Conservation (phyloP, 2,888 invertebrate genomes). For the Cacoxenus indagator region DNA sequence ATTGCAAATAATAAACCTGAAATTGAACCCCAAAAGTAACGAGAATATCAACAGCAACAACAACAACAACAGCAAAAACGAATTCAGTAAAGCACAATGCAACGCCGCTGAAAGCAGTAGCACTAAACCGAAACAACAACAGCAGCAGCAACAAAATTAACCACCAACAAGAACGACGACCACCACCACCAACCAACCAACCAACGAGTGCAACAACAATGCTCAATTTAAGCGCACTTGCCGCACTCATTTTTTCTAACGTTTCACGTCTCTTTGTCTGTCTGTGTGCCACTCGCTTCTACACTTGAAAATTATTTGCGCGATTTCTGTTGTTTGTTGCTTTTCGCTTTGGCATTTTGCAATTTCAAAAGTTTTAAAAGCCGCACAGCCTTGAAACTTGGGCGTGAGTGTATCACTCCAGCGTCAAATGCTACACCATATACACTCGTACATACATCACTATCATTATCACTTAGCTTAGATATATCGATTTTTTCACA, state of each 20-base stretch:
- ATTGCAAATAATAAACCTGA: conserved; percentile 47
- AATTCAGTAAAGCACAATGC: neutral
- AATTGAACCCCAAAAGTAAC: conserved; percentile 39
- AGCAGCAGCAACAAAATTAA: neutral
- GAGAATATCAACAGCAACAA: too few relatives aligned
- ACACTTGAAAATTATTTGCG: neutral
- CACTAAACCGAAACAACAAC: conserved; percentile 31
- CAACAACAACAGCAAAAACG: neutral
- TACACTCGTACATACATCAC: conserved; percentile 13
- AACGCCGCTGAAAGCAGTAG: too few relatives aligned
- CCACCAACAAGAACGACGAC: neutral
- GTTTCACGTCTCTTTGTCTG: neutral
- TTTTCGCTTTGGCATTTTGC: neutral
- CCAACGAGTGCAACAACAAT: neutral
- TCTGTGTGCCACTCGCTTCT: neutral
- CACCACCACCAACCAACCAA: too few relatives aligned
- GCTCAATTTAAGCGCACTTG: neutral
- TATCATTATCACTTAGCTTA: conserved; percentile 1
- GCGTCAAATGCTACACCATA: too few relatives aligned
- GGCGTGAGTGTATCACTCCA: conserved; percentile 34
- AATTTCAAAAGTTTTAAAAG: too few relatives aligned
- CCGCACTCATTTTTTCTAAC: neutral
- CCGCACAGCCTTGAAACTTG: neutral
- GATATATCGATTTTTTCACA: neutral
- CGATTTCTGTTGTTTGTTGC: neutral